Conservation (phyloP, 2,113 vertebrate genomes). For the Apodemus speciosus region DNA sequence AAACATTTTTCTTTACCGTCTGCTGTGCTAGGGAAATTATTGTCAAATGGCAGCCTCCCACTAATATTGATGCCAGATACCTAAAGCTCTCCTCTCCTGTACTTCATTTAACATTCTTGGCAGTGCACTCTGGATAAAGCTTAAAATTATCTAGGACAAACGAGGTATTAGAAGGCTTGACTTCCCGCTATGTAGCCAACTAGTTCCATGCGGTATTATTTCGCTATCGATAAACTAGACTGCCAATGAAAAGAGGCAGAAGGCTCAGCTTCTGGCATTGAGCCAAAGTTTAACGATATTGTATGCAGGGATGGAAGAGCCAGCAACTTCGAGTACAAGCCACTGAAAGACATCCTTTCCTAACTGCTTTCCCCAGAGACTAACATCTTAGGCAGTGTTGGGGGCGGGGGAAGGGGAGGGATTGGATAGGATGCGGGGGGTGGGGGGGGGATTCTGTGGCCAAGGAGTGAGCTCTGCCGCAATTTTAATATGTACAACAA, state of each 20-base stretch:
- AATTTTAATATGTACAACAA: slow-evolving; percentile 62
- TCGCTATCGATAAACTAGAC: neutral
- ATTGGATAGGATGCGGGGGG: too few species aligned
- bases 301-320: neutral
- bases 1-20: slow-evolving; percentile 85
- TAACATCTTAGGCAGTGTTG: slow-evolving; percentile 33
- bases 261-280: neutral
- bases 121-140: slow-evolving; percentile 54
- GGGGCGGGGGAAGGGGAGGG: accelerated
- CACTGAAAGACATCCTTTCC: neutral
- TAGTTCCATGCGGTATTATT: neutral
- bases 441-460: neutral
- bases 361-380: slow-evolving; percentile 12
- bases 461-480: slow-evolving; percentile 40
- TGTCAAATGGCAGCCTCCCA: slow-evolving; percentile 81
- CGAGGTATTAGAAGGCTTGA: slow-evolving; percentile 40
- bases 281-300: slow-evolving; percentile 30
- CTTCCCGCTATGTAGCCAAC: neutral
- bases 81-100: slow-evolving; percentile 72
- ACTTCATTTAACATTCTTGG: slow-evolving; percentile 72
- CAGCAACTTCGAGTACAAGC: slow-evolving; percentile 39
- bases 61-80: slow-evolving; percentile 82
- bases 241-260: neutral
- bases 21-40: slow-evolving; percentile 80
- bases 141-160: slow-evolving; percentile 77